Evolutionary conservation across 2,797 vertebrate species (phyloP), one percentile per base, ranked within the genome.

Genomic region (Ambastaia sidthimunki): DNA sequence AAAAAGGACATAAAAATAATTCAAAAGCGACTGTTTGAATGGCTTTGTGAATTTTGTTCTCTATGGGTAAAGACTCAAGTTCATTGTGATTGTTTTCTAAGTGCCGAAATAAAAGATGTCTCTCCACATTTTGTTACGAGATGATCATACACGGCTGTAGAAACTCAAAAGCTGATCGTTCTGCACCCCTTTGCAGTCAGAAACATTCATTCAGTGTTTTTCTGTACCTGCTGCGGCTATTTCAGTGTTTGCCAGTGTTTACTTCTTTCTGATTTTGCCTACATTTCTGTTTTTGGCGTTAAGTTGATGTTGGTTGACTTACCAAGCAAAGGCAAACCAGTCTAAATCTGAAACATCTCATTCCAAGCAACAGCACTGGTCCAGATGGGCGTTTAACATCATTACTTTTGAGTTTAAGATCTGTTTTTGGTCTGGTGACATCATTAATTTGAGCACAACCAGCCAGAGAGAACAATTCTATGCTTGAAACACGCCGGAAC

Each of bases 1-100:
- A 85, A 90, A 87, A 87, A 94, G 93, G 90, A 85, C 71, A 80
- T 66, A 84, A 93, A 95, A 93, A 87, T 84, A 83, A 89, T 82
- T 86, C 88, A 88, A 83, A 88, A 88, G 87, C 81, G 90, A 94
- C 91, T 97, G 96, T 98, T 97, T 96, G 94, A 98, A 97, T 95
- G 96, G 96, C 96, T 99, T 99, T 98, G 97, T 98, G 98, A 97
- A 98, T 98, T 98, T 98, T 98, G 97, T 98, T 98, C 97, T 94
- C 95, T 94, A 95, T 94, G 92, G 96, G 96, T 96, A 96, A 97
- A 96, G 94, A 97, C 91, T 95, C 94, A 91, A 94, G 95, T 93
- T 96, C 95, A 94, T 97, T 95, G 96, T 98, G 96, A 96, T 96
- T 93, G 92, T 96, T 98, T 94, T 97, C 94, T 90, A 97, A 97